A percentile compares a stretch with the other conserved stretches of the same genome.
Conservation (phyloP, 2,113 vertebrate species). For the Varanus salvator region DNA sequence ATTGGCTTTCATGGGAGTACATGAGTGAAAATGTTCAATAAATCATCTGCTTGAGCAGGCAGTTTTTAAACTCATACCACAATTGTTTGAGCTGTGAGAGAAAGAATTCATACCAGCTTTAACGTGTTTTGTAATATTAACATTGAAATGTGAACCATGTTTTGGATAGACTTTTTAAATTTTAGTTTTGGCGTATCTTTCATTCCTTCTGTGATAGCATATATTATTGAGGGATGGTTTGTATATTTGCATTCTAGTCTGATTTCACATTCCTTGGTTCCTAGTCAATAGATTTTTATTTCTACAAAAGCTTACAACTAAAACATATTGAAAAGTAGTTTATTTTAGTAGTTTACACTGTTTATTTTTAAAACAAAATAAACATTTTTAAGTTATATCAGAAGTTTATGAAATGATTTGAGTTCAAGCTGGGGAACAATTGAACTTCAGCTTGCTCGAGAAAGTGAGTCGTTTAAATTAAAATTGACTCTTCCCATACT, state of each 20-base stretch:
- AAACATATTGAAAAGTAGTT: conserved; percentile 25
- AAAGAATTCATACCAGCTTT: conserved; percentile 9
- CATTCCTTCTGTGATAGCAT: background rate
- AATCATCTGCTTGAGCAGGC: conserved; percentile 46
- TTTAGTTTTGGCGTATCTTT: background rate
- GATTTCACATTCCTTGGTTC: conserved; percentile 7
- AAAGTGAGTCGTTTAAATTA: background rate
- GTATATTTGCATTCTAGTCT: conserved; percentile 34
- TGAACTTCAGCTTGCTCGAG: background rate
- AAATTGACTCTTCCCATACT: background rate
- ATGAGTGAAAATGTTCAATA: conserved; percentile 9
- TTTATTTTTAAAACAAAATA: background rate
- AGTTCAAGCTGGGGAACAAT: background rate
- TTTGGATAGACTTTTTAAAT: conserved; percentile 47
- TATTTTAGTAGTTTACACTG: background rate
- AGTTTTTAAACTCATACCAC: conserved; percentile 30
- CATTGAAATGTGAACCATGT: conserved; percentile 56
- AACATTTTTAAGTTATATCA: background rate
- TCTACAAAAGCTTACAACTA: conserved; percentile 25
- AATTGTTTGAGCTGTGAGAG: conserved; percentile 26
- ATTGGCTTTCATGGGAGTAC: conserved; percentile 13
- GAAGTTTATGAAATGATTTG: background rate
- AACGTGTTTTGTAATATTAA: conserved; percentile 53
- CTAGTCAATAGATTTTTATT: conserved; percentile 9
- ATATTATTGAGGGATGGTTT: conserved; percentile 18